Evolutionary conservation across 2,113 vertebrate genomes (phyloP), one percentile per base, ranked within the genome.

Genomic region (Cebus imitator): DNA sequence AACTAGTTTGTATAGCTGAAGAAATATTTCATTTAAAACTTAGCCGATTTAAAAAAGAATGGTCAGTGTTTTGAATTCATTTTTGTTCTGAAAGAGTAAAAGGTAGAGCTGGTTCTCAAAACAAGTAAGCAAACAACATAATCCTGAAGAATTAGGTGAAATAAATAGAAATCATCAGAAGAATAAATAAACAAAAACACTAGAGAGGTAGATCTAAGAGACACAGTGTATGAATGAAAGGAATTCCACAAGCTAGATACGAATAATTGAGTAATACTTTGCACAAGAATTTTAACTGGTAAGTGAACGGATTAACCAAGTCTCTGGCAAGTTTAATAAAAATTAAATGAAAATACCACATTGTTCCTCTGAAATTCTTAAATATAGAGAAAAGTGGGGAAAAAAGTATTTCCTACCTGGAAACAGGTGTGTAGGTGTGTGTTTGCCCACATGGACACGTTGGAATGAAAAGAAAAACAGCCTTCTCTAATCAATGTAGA

Each of bases 361-460:
- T 45, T 50, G 32, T 7, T 52, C 25, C 10, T 85, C 75, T 86
- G 12, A 50, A 37, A 76, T 76, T 58, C 2, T 18, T 35, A 78
- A 81, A 37, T 72, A 18, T 9, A 23, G 35, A 68, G n/a, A 48
- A 40, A 81, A 82, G 3, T 72, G 14, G 17, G 13, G 10, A 48
- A 52, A 27, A 27, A 86, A 82, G 3, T 37, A 35, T 64, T 64
- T 80, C 17, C 8, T 25, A 12, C 18, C 17, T 52, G 50, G 50
- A n/a, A 85, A 40, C 12, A 40, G 4, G 30, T 14, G 18, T 58
- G 30, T 35, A 23, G 1, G 11, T 64, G 25, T 64, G 25, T 11
- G 25, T 61, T 10, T 11, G 25, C 4, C 0, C 25, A 0, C 10
- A 0, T 3, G 1, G 4, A 12, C 25, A 2, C 11, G 4, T 27